Evolutionary conservation across 2,113 vertebrate genomes (phyloP).

Genomic region (Alaudala cheleensis): DNA sequence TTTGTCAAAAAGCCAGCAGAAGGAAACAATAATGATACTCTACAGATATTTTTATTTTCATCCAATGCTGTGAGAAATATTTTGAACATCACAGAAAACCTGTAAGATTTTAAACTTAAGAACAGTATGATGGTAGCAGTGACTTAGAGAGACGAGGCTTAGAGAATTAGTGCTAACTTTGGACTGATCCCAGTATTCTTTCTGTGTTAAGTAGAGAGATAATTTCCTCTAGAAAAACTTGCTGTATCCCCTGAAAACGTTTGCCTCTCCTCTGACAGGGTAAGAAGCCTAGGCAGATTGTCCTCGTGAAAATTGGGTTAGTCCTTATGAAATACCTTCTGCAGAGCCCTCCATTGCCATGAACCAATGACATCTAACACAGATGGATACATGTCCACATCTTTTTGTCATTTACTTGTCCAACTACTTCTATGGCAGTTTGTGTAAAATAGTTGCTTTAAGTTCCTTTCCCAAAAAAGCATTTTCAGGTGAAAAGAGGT

Average conservation of each 20-base stretch:
- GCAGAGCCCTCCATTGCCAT: background rate
- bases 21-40: background rate
- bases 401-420: background rate
- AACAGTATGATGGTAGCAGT: background rate
- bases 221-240: background rate
- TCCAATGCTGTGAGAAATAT: background rate
- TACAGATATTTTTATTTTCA: background rate
- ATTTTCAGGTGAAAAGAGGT: background rate
- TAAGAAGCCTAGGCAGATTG: background rate
- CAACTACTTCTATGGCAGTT: background rate
- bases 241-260: background rate
- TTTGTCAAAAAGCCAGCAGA: background rate
- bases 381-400: accelerated
- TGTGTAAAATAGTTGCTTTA: background rate
- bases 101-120: background rate
- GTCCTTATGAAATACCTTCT: background rate
- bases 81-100: background rate
- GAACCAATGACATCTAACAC: background rate
- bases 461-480: background rate
- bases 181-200: background rate
- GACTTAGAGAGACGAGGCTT: background rate
- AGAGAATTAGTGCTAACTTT: background rate
- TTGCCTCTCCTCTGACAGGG: background rate
- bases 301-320: background rate
- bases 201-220: background rate